These are phyloP conservation scores for Adineta ricciae DNA, from an alignment of 2,888 invertebrate genomes.

Conservation along the genomic window DNA sequence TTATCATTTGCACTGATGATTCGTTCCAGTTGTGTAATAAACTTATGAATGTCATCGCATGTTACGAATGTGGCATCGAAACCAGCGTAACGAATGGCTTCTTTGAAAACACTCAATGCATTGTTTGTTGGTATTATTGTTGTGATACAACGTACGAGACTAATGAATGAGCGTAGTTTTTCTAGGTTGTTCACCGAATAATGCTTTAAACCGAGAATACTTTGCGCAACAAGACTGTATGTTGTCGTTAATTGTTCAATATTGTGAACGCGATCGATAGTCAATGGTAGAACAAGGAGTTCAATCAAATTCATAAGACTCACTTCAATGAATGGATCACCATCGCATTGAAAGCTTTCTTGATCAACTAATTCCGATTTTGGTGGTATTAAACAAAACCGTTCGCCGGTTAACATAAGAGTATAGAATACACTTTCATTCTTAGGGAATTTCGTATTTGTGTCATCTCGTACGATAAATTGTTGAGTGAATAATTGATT, in stretches of 20 bases:
- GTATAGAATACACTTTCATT: not conserved
- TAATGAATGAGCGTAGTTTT: conserved; percentile 1
- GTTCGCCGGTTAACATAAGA: not conserved
- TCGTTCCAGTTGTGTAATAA: not conserved
- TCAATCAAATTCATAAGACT: conserved; percentile 10
- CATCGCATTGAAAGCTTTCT: not conserved
- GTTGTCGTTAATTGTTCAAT: not conserved
- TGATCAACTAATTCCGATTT: not conserved
- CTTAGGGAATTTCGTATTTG: not conserved
- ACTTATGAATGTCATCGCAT: not conserved
- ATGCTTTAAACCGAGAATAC: not conserved
- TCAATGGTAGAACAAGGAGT: not conserved
- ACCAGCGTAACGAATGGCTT: not conserved
- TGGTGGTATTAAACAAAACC: not conserved
- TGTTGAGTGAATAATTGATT: not conserved
- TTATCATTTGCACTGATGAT: not conserved
- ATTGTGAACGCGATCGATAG: not conserved
- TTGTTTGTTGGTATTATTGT: not conserved
- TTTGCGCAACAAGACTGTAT: not conserved
- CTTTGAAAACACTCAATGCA: not conserved
- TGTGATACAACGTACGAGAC: conserved; percentile 18
- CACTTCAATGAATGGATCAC: conserved; percentile 12
- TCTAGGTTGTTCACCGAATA: conserved; percentile 15
- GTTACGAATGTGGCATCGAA: not conserved
- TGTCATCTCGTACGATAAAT: not conserved